Evolutionary conservation across 2,888 invertebrate species (phyloP), one percentile per base, ranked within the genome.

Genomic region (Chloromyia formosa): DNA sequence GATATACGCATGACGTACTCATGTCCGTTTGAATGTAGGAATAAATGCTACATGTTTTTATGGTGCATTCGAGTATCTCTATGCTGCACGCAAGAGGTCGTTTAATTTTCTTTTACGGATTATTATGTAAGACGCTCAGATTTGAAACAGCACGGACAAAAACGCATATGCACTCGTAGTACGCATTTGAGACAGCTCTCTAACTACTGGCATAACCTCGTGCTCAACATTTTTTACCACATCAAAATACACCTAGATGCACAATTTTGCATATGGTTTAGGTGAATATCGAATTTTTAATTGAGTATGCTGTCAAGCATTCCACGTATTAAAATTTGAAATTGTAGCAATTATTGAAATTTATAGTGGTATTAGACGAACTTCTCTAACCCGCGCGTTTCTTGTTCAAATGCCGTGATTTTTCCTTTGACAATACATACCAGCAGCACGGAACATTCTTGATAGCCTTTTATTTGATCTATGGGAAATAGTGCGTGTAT

Each of bases 91-190:
- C 56, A 56, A 56, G 56, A 56, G 22, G 56, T 56, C 56, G 56
- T 56, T 56, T 20, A 56, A 56, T 56, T 56, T 56, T 56, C 56
- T 56, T 56, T 56, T 56, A 56, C 56, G 56, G 56, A 56, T 16
- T 20, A 56, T 56, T 56, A 20, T 20, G 56, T 18, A 56, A 56
- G 56, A 56, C 18, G 56, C 18, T 20, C 10, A 20, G 20, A 56
- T 56, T 56, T 20, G 18, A 20, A 56, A n/a, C 56, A 10, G 10
- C 56, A 20, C 56, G 56, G 5, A 20, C 20, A 16, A 5, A 56
- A 20, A 10, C 22, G 10, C 56, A 56, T 10, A 20, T 56, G 56
- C 16, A 56, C 20, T 53, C 3, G 3, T 4, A 2, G 1, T 18
- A 56, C 20, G 56, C 56, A 56, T 56, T 16, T 18, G 20, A 18